phyloP scores from a whole-genome alignment of 2,888 invertebrate genomes.

The Ophion ventricosus region DNA sequence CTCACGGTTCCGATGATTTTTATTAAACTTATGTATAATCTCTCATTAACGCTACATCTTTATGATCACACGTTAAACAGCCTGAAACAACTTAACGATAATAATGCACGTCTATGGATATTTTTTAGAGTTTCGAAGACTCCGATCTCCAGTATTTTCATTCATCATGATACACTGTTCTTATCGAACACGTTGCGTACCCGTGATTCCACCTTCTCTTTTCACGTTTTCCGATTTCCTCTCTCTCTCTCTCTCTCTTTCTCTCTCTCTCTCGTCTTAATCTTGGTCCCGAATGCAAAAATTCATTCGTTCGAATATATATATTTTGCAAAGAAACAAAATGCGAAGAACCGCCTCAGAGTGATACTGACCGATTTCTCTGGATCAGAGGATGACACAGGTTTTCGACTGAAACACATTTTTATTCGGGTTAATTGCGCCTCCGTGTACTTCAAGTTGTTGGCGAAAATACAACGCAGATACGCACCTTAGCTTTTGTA shows the following conservation, averaged over 20 bases:
- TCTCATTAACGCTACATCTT: conserved; percentile 53
- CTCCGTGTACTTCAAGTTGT: not conserved
- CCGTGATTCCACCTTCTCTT: not conserved
- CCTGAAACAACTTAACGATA: conserved; percentile 69
- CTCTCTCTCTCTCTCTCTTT: conserved; percentile 37
- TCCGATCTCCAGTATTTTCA: conserved; percentile 50
- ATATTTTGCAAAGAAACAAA: conserved; percentile 72
- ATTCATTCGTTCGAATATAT: conserved; percentile 59
- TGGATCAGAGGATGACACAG: conserved; percentile 75
- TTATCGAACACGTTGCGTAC: conserved; percentile 23
- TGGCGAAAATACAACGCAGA: not conserved
- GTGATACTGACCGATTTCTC: conserved; percentile 55
- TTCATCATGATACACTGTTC: conserved; percentile 11
- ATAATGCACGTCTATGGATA: conserved; percentile 64
- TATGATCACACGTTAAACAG: conserved; percentile 69
- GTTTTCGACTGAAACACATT: conserved; percentile 75
- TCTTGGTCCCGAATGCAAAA: conserved; percentile 74
- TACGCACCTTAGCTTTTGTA: conserved; percentile 75
- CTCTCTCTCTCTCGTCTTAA: conserved; percentile 16
- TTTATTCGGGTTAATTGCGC: not conserved
- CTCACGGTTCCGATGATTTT: conserved; percentile 38
- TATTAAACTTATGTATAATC: conserved; percentile 62
- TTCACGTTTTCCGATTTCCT: conserved; percentile 7
- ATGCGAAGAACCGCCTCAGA: conserved; percentile 48
- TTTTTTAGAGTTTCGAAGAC: conserved; percentile 46